These are phyloP conservation scores for Drosophila hydei DNA, from an alignment of 1,140 invertebrate species.

Conservation along the genomic window DNA sequence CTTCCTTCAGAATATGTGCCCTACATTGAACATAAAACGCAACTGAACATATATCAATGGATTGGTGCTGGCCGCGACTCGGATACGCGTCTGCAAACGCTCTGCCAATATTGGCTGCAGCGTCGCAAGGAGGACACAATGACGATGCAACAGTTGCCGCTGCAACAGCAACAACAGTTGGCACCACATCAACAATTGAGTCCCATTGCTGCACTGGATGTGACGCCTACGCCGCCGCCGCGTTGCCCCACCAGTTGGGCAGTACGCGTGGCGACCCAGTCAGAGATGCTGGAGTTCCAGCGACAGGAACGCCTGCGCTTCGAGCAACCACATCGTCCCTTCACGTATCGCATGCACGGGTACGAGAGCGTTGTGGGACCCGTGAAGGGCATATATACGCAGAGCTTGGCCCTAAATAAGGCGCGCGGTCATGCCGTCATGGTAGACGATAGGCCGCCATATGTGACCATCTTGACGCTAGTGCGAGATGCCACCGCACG, in stretches of 20 bases:
- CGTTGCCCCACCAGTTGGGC: constrained; percentile 90
- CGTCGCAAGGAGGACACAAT: constrained; percentile 84
- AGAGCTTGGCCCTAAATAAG: constrained; percentile 84
- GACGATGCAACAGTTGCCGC: background rate
- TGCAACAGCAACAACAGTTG: constrained; percentile 20
- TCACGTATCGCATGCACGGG: constrained; percentile 93
- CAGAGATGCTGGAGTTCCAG: constrained; percentile 92
- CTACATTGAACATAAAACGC: constrained; percentile 94
- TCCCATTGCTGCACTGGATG: constrained; percentile 9
- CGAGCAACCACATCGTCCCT: constrained; percentile 93
- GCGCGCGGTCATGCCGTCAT: constrained; percentile 93
- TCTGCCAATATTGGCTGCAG: constrained; percentile 91
- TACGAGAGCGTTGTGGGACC: constrained; percentile 95
- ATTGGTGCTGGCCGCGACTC: constrained; percentile 97
- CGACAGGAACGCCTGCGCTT: constrained; percentile 89
- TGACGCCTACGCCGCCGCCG: constrained; percentile 85
- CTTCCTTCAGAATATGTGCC: constrained; percentile 96
- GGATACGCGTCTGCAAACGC: constrained; percentile 89
- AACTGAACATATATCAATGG: constrained; percentile 93
- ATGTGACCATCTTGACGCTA: constrained; percentile 94
- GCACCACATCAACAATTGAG: constrained; percentile 2
- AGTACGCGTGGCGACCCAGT: constrained; percentile 90
- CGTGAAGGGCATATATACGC: constrained; percentile 93
- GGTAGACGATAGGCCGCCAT: constrained; percentile 93
- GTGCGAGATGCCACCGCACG: constrained; percentile 96